phyloP scores from a whole-genome alignment of 92 coral and sea anemone species.

The Palythoa heliodiscus region DNA sequence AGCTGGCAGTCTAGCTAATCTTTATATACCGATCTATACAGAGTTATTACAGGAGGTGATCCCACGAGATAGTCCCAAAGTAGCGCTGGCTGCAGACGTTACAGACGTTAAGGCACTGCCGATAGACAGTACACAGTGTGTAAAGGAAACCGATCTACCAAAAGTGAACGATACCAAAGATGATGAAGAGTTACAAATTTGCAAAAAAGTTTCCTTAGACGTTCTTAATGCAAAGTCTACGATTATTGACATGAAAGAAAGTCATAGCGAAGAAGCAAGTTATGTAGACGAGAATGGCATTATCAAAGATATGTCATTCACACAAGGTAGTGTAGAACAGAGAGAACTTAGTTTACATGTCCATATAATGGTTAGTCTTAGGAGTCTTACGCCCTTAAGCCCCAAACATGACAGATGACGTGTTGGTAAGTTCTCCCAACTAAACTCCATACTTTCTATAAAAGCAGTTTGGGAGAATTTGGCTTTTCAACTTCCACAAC shows the following conservation, averaged over 20 bases:
- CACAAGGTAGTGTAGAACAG: not conserved
- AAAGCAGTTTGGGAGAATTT: too few relatives aligned
- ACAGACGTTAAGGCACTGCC: not conserved
- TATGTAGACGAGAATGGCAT: not conserved
- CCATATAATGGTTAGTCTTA: not conserved
- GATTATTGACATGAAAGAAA: conserved; percentile 12
- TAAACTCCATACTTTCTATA: too few relatives aligned
- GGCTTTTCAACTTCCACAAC: too few relatives aligned
- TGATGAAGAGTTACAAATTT: not conserved
- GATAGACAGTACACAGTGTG: not conserved
- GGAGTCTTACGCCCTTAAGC: too few relatives aligned
- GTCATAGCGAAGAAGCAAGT: conserved; percentile 4
- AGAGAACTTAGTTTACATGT: not conserved
- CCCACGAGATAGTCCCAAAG: not conserved
- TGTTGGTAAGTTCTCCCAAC: too few relatives aligned
- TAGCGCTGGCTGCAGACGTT: not conserved
- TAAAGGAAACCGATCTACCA: not conserved
- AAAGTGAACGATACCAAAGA: not conserved
- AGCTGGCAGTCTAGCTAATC: conserved; percentile 38
- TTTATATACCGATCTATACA: conserved; percentile 13
- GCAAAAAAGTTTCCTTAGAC: conserved; percentile 1
- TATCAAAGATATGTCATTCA: not conserved
- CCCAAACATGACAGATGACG: too few relatives aligned
- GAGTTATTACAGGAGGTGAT: not conserved
- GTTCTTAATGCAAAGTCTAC: not conserved